These are phyloP conservation scores for Lithophane semibrunnea DNA, from an alignment of 2,888 invertebrate genomes.

Conservation along the genomic window DNA sequence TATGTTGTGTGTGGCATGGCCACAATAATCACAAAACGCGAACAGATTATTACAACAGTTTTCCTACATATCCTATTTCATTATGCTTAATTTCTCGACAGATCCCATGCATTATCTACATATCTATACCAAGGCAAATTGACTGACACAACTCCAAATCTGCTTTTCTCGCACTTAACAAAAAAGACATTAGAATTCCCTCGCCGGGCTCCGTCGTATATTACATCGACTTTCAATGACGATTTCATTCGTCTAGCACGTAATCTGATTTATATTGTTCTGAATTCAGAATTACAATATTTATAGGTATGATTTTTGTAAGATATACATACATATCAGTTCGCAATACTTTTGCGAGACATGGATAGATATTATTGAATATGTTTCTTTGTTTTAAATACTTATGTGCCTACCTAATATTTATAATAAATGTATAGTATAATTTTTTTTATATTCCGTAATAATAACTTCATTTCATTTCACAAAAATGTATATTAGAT, in stretches of 20 bases:
- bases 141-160: slow-evolving; percentile 49
- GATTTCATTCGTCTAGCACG: slow-evolving; percentile 42
- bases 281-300: slow-evolving; percentile 13
- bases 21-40: neutral
- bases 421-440: no score
- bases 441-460: no score
- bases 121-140: slow-evolving; percentile 19
- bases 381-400: no score
- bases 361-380: no score
- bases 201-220: slow-evolving; percentile 9
- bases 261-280: slow-evolving; percentile 47
- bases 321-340: neutral
- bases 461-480: no score
- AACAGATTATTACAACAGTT: neutral
- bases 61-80: neutral
- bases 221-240: slow-evolving; percentile 36
- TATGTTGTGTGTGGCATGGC: neutral
- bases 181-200: slow-evolving; percentile 63
- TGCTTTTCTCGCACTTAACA: slow-evolving; percentile 44
- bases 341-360: neutral
- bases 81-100: neutral
- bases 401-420: no score
- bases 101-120: neutral
- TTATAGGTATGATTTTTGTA: neutral
- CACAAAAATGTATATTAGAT: neutral